A percentile compares a stretch with the other conserved stretches of the same genome.
Evolutionary conservation across 2,888 invertebrate genomes (phyloP).

Genomic region (Lacanobia oleracea): DNA sequence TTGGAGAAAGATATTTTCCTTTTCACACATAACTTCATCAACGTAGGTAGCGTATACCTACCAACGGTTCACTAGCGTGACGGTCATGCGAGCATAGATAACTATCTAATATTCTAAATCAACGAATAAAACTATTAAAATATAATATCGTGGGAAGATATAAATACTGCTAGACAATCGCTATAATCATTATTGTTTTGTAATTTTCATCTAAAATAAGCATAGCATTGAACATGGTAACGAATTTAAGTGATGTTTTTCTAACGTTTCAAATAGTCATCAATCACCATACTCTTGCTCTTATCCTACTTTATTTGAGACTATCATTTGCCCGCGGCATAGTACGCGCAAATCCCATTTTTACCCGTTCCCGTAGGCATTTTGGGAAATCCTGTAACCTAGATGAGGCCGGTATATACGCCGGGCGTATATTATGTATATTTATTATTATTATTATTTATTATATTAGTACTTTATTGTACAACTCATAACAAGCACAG

Average conservation of each 20-base stretch:
- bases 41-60: no score
- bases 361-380: no score
- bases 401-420: no score
- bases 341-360: no score
- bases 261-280: not conserved
- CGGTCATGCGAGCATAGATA: slow-evolving; percentile 19
- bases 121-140: not conserved
- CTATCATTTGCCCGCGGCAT: no score
- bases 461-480: no score
- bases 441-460: no score
- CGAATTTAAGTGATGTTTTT: not conserved
- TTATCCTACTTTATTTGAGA: no score
- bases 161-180: not conserved
- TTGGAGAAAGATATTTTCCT: not conserved
- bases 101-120: not conserved
- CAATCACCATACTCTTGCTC: no score
- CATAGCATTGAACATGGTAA: not conserved
- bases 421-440: no score
- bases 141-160: not conserved
- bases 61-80: slow-evolving; percentile 7
- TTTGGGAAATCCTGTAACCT: no score
- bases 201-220: not conserved
- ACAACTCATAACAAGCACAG: no score
- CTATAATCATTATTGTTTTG: slow-evolving; percentile 26
- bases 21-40: not conserved